phyloP scores from a whole-genome alignment of 2,113 vertebrate species.

The Oreochromis aureus region DNA sequence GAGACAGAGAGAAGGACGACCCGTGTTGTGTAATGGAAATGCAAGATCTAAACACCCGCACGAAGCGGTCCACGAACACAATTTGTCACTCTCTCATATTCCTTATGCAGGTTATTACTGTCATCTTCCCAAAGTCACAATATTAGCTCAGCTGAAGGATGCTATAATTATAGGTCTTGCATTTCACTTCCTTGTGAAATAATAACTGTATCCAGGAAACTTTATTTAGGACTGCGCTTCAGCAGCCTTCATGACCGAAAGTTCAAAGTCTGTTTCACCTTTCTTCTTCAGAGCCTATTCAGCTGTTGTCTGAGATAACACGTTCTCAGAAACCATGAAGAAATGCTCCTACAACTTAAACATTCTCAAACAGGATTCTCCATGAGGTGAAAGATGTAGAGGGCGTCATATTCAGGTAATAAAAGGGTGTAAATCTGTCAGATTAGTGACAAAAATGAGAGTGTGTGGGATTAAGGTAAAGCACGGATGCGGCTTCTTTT shows the following conservation, averaged over 20 bases:
- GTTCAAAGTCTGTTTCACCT: constrained; percentile 12
- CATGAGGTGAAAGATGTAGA: constrained; percentile 45
- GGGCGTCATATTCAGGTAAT: constrained; percentile 59
- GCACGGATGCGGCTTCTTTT: constrained; percentile 43
- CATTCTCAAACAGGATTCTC: constrained; percentile 29
- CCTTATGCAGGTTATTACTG: constrained; percentile 28
- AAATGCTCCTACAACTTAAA: constrained; percentile 30
- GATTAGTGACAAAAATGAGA: constrained; percentile 61
- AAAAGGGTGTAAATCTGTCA: constrained; percentile 65
- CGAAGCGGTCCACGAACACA: not conserved
- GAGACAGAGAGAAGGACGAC: not conserved
- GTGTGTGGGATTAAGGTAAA: constrained; percentile 65
- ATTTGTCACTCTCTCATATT: not conserved
- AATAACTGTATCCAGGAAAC: constrained; percentile 27
- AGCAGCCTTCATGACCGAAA: not conserved
- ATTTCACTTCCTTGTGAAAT: constrained; percentile 20
- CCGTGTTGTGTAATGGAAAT: constrained; percentile 18
- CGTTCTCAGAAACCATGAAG: constrained; percentile 12
- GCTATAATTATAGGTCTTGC: not conserved
- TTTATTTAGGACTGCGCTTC: constrained; percentile 20
- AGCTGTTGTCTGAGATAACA: constrained; percentile 46
- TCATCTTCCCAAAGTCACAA: constrained; percentile 15
- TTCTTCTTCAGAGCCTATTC: constrained; percentile 24
- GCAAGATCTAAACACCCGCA: not conserved
- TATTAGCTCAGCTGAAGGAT: constrained; percentile 1